A percentile compares a stretch with the other conserved stretches of the same genome.
These are phyloP conservation scores for Glareola pratincola DNA, from an alignment of 2,113 vertebrate species.

Conservation along the genomic window DNA sequence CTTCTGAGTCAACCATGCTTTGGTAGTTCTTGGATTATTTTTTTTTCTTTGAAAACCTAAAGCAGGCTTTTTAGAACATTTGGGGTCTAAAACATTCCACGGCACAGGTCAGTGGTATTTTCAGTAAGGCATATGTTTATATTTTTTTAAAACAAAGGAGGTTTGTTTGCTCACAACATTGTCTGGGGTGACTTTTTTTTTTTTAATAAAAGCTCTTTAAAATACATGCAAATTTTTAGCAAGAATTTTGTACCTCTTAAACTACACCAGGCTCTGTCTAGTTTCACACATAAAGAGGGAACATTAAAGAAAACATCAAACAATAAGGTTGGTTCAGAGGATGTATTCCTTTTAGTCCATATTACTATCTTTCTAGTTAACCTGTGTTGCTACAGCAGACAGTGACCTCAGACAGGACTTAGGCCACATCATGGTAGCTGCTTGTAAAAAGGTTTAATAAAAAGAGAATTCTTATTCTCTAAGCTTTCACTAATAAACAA, in stretches of 20 bases:
- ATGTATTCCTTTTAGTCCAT: background rate
- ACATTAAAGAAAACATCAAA: background rate
- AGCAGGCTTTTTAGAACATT: background rate
- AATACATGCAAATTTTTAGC: background rate
- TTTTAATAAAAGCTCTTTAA: background rate
- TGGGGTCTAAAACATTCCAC: background rate
- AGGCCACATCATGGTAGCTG: rapidly evolving
- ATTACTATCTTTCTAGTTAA: background rate
- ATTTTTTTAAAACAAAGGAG: background rate
- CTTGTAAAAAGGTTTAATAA: background rate
- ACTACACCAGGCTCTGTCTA: background rate
- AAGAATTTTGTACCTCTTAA: background rate
- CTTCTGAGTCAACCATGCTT: background rate
- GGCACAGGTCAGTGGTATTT: background rate
- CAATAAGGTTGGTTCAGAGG: background rate
- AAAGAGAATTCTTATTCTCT: background rate
- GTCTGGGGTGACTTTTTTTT: background rate
- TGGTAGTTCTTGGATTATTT: background rate
- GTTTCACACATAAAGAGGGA: background rate
- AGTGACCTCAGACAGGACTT: background rate
- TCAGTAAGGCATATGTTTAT: background rate
- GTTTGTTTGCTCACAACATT: background rate
- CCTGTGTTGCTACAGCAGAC: background rate
- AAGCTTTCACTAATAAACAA: background rate
- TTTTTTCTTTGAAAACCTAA: background rate